Evolutionary conservation across 2,797 vertebrate genomes (phyloP), one percentile per base, ranked within the genome.

Genomic region (Cephalopachus bancanus): DNA sequence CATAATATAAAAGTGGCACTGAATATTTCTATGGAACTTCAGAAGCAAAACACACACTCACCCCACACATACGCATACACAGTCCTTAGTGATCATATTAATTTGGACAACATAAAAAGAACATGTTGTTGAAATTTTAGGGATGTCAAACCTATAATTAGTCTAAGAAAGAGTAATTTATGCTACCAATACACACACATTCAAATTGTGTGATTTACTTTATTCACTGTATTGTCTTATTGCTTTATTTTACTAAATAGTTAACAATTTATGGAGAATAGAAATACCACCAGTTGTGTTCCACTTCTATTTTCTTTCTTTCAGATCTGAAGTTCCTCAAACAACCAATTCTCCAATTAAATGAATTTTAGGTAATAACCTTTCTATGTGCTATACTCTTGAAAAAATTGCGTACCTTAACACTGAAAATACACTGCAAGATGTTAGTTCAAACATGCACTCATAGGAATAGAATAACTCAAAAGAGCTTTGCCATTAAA

Each of bases 271-370:
- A 78, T 4, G 4, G 15, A 49, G 19, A 3, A 60, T 17, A 69
- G 17, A 22, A 80, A 75, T 89, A 59, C 55, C 71, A 69, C n/a
- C 12, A 89, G 59, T 0, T 64, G 28, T 59, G 30, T 15, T 19
- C 51, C 16, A 89, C 59, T 3, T 83, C 37, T 49, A 65, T 30
- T 51, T 89, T 81, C 22, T 64, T 75, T 57, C 22, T 44, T 28
- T 69, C 85, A 81, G n/a, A 60, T 53, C 67, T n/a, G 84, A 84
- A 72, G 24, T 81, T 89, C 11, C 74, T 94, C 30, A 76, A 93
- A 86, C 37, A 84, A 85, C 7, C 19, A 64, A 30, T 85, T 24
- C 16, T 59, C 28, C 55, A 80, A 75, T 67, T 85, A 85, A 71
- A 67, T 15, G 22, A 3, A 83, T 92, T 94, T 92, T 37, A 51